phyloP scores from a whole-genome alignment of 30 jellyfish, hydroid and myxozoan genomes.

The Turritopsis dohrnii region DNA sequence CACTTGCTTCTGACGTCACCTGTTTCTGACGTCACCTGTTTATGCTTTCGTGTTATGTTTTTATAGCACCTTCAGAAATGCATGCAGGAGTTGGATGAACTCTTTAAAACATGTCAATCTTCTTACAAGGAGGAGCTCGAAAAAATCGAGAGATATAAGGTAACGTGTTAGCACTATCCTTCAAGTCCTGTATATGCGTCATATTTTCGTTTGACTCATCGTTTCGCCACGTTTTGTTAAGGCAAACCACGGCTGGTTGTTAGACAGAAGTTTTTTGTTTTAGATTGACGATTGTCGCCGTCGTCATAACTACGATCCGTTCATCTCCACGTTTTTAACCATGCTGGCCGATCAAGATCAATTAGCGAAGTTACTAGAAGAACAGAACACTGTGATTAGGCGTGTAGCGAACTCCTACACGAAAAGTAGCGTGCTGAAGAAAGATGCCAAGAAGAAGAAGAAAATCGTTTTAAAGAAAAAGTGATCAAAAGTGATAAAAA shows the following conservation, averaged over 20 bases:
- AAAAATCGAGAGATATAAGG: conserved; percentile 66
- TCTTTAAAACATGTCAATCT: conserved; percentile 37
- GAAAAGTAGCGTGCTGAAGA: conserved; percentile 36
- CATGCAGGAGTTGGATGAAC: conserved; percentile 65
- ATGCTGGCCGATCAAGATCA: conserved; percentile 92
- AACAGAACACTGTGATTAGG: conserved; percentile 55
- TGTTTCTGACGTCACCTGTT: too few relatives aligned
- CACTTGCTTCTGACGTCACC: too few relatives aligned
- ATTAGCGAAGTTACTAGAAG: conserved; percentile 60
- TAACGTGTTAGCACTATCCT: background rate
- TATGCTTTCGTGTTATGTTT: background rate
- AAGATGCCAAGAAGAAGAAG: conserved; percentile 51
- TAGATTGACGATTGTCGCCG: conserved; percentile 97
- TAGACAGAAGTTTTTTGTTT: background rate
- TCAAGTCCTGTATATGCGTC: background rate
- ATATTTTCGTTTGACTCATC: background rate
- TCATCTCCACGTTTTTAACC: conserved; percentile 70
- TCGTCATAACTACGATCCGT: conserved; percentile 94
- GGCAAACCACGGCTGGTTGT: background rate
- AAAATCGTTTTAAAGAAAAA: conserved; percentile 43
- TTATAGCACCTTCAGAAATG: conserved; percentile 66
- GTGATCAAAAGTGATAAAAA: too few relatives aligned
- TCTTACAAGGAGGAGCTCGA: conserved; percentile 71
- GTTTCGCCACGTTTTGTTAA: background rate
- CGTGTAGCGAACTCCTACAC: conserved; percentile 45